Evolutionary conservation across 2,888 invertebrate genomes (phyloP).

Genomic region (Cryptops parisi): DNA sequence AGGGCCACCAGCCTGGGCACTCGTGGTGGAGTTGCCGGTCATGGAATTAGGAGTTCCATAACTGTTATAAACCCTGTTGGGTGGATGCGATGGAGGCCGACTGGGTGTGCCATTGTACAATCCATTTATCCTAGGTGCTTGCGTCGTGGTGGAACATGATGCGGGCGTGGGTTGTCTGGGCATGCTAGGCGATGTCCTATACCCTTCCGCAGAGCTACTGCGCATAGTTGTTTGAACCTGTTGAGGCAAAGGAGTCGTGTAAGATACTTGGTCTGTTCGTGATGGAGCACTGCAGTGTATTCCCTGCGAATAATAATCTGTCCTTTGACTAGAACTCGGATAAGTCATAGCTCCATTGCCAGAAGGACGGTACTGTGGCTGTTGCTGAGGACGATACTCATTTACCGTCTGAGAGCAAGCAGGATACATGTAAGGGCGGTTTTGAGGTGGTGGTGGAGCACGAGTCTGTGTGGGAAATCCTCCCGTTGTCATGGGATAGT

Average conservation of each 20-base stretch:
- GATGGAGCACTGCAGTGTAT: slow-evolving; percentile 6
- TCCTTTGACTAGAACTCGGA: slow-evolving; percentile 9
- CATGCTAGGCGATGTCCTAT: slow-evolving; percentile 7
- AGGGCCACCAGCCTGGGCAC: slow-evolving; percentile 16
- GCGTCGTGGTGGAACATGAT: not conserved
- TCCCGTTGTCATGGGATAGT: not conserved
- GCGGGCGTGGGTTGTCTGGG: slow-evolving; percentile 7
- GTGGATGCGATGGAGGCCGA: slow-evolving; percentile 11
- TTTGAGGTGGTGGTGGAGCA: not conserved
- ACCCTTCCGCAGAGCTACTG: slow-evolving; percentile 3
- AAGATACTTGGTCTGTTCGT: slow-evolving; percentile 4
- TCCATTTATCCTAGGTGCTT: slow-evolving; percentile 5
- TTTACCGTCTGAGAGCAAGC: slow-evolving; percentile 9
- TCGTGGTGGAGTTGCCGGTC: not conserved
- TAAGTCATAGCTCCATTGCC: not conserved
- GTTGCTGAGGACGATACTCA: slow-evolving; percentile 5
- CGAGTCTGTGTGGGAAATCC: not conserved
- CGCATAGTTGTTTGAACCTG: not conserved
- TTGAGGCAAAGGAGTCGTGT: not conserved
- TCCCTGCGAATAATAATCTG: slow-evolving; percentile 1
- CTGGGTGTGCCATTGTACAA: slow-evolving; percentile 7
- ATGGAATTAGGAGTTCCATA: slow-evolving; percentile 13
- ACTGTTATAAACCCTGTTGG: slow-evolving; percentile 5
- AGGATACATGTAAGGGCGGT: slow-evolving; percentile 3
- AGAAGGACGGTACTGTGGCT: slow-evolving; percentile 2